phyloP scores from a whole-genome alignment of 1,140 invertebrate genomes.

The Sminthurinus signatus region DNA sequence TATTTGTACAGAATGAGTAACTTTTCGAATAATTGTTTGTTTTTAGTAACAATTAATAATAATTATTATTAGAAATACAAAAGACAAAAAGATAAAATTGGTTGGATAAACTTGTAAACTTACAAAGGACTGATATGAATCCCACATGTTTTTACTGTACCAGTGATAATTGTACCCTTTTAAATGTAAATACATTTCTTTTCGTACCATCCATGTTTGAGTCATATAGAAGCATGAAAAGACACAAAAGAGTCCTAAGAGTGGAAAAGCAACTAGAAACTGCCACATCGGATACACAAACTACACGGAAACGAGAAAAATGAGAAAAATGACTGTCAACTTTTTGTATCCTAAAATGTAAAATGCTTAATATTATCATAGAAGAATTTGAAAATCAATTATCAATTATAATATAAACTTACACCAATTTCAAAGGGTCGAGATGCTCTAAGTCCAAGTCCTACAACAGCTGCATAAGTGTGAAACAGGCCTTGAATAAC shows the following conservation, averaged over 20 bases:
- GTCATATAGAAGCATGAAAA: not conserved
- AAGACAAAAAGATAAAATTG: too few species aligned
- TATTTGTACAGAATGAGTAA: too few species aligned
- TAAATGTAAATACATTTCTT: conserved; percentile 2
- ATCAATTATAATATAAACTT: not conserved
- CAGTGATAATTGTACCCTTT: conserved; percentile 12
- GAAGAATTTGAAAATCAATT: too few species aligned
- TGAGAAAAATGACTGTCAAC: too few species aligned
- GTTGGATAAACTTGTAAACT: not conserved
- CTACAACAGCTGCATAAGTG: not conserved
- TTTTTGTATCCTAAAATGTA: too few species aligned
- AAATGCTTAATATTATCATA: not conserved
- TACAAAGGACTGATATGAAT: conserved; percentile 8
- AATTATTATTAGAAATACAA: too few species aligned
- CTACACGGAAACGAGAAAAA: too few species aligned
- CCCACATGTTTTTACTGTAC: conserved; percentile 11
- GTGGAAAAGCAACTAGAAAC: not conserved
- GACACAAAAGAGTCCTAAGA: not conserved
- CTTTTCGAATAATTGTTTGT: too few species aligned
- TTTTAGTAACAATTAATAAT: too few species aligned
- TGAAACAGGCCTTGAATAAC: conserved; percentile 1
- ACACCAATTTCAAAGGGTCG: conserved; percentile 6
- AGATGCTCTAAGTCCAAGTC: not conserved
- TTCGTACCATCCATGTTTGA: conserved; percentile 4
- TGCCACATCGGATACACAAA: not conserved